A percentile compares a stretch with the other conserved stretches of the same genome.
phyloP scores from a whole-genome alignment of 2,888 invertebrate genomes.

The Diarsia dahlii region DNA sequence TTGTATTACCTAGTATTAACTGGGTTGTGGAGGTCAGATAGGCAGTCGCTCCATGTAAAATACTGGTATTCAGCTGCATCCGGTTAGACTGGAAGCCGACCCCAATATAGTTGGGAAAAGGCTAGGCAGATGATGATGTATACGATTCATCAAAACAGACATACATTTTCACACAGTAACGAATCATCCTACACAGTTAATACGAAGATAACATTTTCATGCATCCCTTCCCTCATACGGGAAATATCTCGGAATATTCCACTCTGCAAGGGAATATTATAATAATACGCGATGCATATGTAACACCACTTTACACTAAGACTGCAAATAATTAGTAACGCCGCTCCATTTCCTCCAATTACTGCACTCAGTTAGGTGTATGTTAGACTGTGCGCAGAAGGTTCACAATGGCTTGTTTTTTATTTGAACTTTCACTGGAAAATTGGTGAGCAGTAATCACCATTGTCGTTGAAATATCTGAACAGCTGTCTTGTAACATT shows the following conservation, averaged over 20 bases:
- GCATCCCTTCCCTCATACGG: background rate
- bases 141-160: too few relatives aligned
- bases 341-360: conserved; percentile 57
- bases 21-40: too few relatives aligned
- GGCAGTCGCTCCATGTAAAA: too few relatives aligned
- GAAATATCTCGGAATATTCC: conserved; percentile 17
- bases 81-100: too few relatives aligned
- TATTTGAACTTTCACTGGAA: background rate
- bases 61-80: too few relatives aligned
- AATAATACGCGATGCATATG: conserved; percentile 42
- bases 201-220: background rate
- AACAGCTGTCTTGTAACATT: too few relatives aligned
- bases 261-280: conserved; percentile 1
- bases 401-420: background rate
- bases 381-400: conserved; percentile 6
- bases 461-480: too few relatives aligned
- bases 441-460: background rate
- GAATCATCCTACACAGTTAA: background rate
- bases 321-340: conserved; percentile 49
- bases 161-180: background rate
- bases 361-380: conserved; percentile 32
- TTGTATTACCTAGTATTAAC: too few relatives aligned
- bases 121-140: too few relatives aligned
- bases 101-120: too few relatives aligned
- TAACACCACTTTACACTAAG: conserved; percentile 47